Evolutionary conservation across 1,140 invertebrate genomes (phyloP).

Genomic region (Sycophila sp.): DNA sequence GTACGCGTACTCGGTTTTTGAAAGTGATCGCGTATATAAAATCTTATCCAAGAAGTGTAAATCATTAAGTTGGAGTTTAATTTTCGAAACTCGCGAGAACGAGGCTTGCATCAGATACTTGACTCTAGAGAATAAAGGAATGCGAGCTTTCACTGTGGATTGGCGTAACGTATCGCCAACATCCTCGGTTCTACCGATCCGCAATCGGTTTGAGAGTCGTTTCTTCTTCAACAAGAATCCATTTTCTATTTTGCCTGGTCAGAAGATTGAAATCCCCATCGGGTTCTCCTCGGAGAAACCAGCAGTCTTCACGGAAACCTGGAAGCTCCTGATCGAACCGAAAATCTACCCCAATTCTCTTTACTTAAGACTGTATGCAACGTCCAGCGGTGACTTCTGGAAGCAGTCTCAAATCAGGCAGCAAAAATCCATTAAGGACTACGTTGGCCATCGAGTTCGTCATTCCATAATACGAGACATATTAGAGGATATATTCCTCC

Average conservation of each 20-base stretch:
- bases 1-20: conserved; percentile 22
- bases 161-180: neutral
- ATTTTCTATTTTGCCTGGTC: conserved; percentile 45
- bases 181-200: neutral
- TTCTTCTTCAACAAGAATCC: conserved; percentile 57
- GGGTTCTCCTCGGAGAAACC: conserved; percentile 41
- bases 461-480: conserved; percentile 38
- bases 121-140: conserved; percentile 50
- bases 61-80: conserved; percentile 41
- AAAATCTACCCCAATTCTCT: conserved; percentile 35
- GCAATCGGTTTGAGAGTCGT: neutral
- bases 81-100: conserved; percentile 22
- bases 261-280: conserved; percentile 40
- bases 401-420: neutral
- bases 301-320: conserved; percentile 41
- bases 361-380: conserved; percentile 46
- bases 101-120: conserved; percentile 33
- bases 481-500: conserved; percentile 35
- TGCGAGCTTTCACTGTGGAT: conserved; percentile 15
- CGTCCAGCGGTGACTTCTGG: neutral
- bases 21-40: neutral
- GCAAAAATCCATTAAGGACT: conserved; percentile 26
- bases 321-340: conserved; percentile 49
- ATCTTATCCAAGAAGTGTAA: neutral
- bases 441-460: conserved; percentile 37